Conservation (phyloP, 2,113 vertebrate species). For the Coregonus clupeaformis region DNA sequence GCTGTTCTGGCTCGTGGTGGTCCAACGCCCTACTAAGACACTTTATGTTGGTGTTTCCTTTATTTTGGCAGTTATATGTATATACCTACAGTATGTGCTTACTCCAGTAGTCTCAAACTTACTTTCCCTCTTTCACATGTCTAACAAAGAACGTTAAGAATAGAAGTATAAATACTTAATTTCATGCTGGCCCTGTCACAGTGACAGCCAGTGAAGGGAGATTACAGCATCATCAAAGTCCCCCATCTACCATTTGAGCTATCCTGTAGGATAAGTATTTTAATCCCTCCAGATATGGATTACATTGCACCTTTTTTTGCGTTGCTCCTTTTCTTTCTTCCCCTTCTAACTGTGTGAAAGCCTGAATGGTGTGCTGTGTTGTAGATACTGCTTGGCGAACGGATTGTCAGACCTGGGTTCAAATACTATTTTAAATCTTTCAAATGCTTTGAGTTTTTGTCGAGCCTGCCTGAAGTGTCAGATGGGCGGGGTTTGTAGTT, state of each 20-base stretch:
- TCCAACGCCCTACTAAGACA: too few species aligned
- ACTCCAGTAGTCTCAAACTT: background rate
- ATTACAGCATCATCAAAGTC: background rate
- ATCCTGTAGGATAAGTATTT: conserved; percentile 16
- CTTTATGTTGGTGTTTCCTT: too few species aligned
- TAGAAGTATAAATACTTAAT: conserved; percentile 17
- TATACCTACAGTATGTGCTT: too few species aligned
- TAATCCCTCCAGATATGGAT: background rate
- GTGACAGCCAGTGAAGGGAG: conserved; percentile 1
- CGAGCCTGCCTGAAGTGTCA: too few species aligned
- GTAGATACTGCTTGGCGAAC: too few species aligned
- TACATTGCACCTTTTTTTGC: background rate
- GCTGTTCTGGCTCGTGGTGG: too few species aligned
- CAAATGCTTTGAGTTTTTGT: too few species aligned
- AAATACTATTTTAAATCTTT: too few species aligned
- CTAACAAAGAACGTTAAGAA: background rate
- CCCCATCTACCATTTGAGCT: background rate
- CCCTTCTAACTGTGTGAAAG: background rate
- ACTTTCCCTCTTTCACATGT: background rate
- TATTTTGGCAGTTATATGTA: too few species aligned
- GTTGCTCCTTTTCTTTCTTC: background rate
- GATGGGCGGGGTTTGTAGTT: too few species aligned
- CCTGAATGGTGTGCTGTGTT: too few species aligned
- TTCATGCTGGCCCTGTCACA: background rate
- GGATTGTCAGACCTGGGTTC: too few species aligned